Evolutionary conservation across 2,113 vertebrate genomes (phyloP).

Genomic region (Delphinus delphis): DNA sequence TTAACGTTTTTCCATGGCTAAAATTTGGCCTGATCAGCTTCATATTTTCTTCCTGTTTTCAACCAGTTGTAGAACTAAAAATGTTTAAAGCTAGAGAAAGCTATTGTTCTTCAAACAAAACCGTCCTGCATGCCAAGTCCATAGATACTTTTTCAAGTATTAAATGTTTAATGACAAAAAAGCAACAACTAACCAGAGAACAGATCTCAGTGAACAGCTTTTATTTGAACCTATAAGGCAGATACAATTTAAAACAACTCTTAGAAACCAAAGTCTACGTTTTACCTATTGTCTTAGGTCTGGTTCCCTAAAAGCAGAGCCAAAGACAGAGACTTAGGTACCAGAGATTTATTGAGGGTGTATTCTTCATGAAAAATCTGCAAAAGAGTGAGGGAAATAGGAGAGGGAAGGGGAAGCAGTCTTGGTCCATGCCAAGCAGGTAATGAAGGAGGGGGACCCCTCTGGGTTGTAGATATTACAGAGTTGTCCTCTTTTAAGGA

Average conservation of each 20-base stretch:
- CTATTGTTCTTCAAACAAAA: conserved; percentile 9
- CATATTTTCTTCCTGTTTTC: conserved; percentile 38
- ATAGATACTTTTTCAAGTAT: background rate
- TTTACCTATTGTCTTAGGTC: background rate
- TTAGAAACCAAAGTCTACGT: background rate
- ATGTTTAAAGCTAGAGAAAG: background rate
- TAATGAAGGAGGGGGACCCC: background rate
- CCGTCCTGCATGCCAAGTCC: background rate
- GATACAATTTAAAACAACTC: background rate
- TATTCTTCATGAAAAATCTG: background rate
- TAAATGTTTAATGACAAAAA: conserved; percentile 2
- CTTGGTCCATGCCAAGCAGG: background rate
- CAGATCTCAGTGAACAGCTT: background rate
- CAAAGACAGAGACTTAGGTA: background rate
- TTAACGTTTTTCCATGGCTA: background rate
- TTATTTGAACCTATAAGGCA: background rate
- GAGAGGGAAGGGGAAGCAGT: background rate
- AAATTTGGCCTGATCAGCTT: conserved; percentile 5
- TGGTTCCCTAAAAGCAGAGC: background rate
- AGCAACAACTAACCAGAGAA: conserved; percentile 17
- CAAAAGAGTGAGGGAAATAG: background rate
- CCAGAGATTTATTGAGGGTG: background rate
- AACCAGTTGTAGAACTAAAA: conserved; percentile 21
- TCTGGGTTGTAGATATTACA: background rate
- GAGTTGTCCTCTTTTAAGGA: background rate